Evolutionary conservation across 2,888 invertebrate species (phyloP), one percentile per base, ranked within the genome.

Genomic region (Plagodis dolabraria): DNA sequence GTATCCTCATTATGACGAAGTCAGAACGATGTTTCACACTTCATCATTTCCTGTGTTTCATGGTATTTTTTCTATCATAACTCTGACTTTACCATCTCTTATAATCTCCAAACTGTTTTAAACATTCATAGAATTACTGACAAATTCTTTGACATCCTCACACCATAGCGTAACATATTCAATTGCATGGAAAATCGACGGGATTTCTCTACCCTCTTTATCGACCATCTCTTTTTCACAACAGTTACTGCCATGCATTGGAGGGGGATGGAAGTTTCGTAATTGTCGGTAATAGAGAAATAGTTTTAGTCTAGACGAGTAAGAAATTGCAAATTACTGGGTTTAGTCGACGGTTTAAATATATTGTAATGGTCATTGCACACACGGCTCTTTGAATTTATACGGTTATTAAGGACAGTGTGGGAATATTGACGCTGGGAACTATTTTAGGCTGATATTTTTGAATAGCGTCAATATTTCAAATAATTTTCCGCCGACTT

Each of bases 241-340:
- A 55, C 44, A 11, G 11, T 11, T 33, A 51, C 49, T 54, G 12
- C 36, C 5, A 40, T 9, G 34, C 55, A 12, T 53, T 33, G 58
- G 79, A 85, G 60, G 72, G 79, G 70, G 83, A 86, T 43, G 38
- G 47, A 53, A 43, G 34, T 51, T 63, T 38, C n/a, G 70, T 87
- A 87, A 89, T 87, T 86, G 83, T 82, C 81, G 83, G 86, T 82
- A 87, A 87, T 88, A 83, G 80, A 75, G 80, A 81, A 87, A 88
- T 88, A 89, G 89, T 89, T 91, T 85, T 71, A 89, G 90, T 90
- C 90, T 90, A 89, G 90, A 91, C 90, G 81, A 76, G 83, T 86
- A 83, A 82, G 77, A 82, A 81, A 82, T 85, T 82, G 81, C 79
- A 79, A 86, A 84, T 87, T 82, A 85, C 84, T 81, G 81, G 82